Conservation (phyloP, 2,797 vertebrate genomes). For the Xenops minutus region DNA sequence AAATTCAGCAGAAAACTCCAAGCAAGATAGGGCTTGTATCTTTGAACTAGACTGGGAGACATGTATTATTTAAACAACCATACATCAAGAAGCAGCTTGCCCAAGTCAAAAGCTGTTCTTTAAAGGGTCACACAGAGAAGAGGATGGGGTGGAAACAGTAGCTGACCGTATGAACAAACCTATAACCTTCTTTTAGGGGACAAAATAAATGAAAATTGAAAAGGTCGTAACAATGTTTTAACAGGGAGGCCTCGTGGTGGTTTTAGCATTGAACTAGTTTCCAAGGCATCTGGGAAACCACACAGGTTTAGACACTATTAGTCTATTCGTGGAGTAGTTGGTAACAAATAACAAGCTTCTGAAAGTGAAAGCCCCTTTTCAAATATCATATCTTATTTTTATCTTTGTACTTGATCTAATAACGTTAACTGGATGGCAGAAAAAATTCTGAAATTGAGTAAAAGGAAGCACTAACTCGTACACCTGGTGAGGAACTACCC, state of each 20-base stretch:
- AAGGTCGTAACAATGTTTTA: neutral
- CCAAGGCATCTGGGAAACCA: neutral
- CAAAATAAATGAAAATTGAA: neutral
- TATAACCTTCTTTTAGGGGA: neutral
- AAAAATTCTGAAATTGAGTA: neutral
- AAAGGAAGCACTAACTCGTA: neutral
- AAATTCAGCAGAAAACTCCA: constrained; percentile 24
- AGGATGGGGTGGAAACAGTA: neutral
- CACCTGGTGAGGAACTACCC: neutral
- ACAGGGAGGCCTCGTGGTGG: neutral
- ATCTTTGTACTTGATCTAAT: neutral
- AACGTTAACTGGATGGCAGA: neutral
- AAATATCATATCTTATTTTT: neutral
- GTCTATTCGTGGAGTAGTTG: neutral
- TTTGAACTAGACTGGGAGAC: neutral
- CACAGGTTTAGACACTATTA: neutral
- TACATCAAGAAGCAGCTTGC: neutral
- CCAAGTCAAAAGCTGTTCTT: neutral
- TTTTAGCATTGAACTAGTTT: neutral
- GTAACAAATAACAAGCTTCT: neutral
- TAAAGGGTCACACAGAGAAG: neutral
- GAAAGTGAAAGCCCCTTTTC: neutral
- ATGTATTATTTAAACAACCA: constrained; percentile 11
- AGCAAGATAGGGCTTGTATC: neutral
- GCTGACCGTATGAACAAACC: neutral